Percentiles rank a stretch among this genome's conserved stretches.
phyloP scores from a whole-genome alignment of 2,888 invertebrate species.

The Orgyia antiqua region DNA sequence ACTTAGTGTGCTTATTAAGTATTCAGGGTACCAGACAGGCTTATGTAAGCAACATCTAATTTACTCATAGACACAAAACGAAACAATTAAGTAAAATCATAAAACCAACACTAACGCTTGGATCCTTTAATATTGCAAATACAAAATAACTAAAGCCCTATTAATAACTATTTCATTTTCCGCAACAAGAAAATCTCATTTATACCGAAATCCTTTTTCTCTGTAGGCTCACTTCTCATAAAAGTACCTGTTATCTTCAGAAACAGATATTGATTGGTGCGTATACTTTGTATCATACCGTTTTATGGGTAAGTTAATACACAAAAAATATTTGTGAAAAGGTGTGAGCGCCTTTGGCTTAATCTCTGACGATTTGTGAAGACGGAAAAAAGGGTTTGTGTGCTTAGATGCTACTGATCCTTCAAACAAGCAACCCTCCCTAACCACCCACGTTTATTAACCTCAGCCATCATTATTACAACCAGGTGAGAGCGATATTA shows the following conservation, averaged over 20 bases:
- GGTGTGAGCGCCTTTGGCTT: constrained; percentile 65
- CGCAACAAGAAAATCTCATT: constrained; percentile 37
- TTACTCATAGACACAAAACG: constrained; percentile 5
- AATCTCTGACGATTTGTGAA: constrained; percentile 74
- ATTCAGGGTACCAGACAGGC: constrained; percentile 8
- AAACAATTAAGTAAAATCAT: constrained; percentile 4
- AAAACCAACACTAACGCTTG: not conserved
- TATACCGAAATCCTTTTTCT: constrained; percentile 36
- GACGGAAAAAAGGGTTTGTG: constrained; percentile 70
- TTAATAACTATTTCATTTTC: constrained; percentile 31
- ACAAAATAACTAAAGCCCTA: constrained; percentile 12
- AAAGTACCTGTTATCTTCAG: constrained; percentile 44
- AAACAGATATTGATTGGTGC: constrained; percentile 49
- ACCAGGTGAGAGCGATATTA: constrained; percentile 45
- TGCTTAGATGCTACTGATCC: constrained; percentile 53
- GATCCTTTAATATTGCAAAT: constrained; percentile 4
- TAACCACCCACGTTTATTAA: constrained; percentile 55
- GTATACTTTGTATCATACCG: constrained; percentile 58
- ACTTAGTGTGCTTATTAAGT: constrained; percentile 15
- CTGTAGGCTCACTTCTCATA: constrained; percentile 34
- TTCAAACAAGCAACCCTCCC: constrained; percentile 48
- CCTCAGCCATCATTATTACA: constrained; percentile 58
- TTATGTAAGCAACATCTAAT: constrained; percentile 6
- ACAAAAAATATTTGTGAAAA: constrained; percentile 67
- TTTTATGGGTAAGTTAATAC: constrained; percentile 56